Evolutionary conservation across 1,140 invertebrate genomes (phyloP).

Genomic region (Rhagoletis zephyria): DNA sequence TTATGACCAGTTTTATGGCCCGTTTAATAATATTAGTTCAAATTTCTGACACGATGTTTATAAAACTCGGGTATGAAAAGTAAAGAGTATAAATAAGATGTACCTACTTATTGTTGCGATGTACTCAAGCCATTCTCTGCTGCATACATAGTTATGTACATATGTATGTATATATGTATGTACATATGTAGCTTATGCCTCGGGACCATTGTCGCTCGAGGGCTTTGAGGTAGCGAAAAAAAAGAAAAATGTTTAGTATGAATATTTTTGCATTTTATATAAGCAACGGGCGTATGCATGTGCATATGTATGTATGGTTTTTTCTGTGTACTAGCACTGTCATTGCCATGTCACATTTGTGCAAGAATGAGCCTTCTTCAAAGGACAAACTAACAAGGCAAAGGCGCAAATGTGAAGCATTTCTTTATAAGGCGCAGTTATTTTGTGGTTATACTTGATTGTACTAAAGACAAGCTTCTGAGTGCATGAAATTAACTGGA

Average conservation of each 20-base stretch:
- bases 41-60: too few species aligned
- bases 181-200: not conserved
- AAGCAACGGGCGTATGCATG: not conserved
- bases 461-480: too few species aligned
- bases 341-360: conserved; percentile 36
- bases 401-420: not conserved
- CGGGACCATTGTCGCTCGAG: not conserved
- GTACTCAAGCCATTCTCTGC: too few species aligned
- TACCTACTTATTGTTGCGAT: too few species aligned
- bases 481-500: too few species aligned
- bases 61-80: too few species aligned
- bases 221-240: not conserved
- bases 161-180: not conserved
- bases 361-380: not conserved
- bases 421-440: too few species aligned
- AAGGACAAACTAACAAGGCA: not conserved
- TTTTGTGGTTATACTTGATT: too few species aligned
- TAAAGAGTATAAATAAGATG: too few species aligned
- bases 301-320: not conserved
- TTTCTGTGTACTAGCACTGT: not conserved
- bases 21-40: too few species aligned
- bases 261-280: not conserved
- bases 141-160: too few species aligned
- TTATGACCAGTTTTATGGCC: too few species aligned
- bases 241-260: not conserved